phyloP scores from a whole-genome alignment of 2,797 vertebrate species.

The Carduelis carduelis region DNA sequence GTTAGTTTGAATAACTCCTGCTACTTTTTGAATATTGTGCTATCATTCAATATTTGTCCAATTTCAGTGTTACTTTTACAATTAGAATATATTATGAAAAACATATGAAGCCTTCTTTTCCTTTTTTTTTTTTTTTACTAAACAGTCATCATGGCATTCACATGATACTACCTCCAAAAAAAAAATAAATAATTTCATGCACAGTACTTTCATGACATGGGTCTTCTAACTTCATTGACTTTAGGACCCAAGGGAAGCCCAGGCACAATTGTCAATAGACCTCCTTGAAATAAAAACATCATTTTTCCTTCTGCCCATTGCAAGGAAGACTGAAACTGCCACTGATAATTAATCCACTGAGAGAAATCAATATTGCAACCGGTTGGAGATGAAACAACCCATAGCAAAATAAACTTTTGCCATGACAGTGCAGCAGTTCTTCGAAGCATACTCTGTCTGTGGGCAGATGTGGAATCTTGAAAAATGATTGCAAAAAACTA shows the following conservation, averaged over 20 bases:
- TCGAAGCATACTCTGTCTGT: conserved; percentile 4
- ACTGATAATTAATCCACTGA: conserved; percentile 77
- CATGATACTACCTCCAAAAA: not conserved
- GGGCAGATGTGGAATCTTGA: conserved; percentile 44
- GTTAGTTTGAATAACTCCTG: not conserved
- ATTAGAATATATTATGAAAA: not conserved
- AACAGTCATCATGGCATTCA: not conserved
- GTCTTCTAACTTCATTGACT: conserved; percentile 60
- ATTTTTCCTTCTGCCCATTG: conserved; percentile 73
- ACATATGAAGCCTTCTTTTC: not conserved
- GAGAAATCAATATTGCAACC: conserved; percentile 78
- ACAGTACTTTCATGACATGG: conserved; percentile 34
- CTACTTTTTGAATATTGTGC: not conserved
- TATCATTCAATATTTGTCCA: not conserved
- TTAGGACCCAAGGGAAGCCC: conserved; percentile 61
- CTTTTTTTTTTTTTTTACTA: not conserved
- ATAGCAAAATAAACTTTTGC: conserved; percentile 72
- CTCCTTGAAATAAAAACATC: conserved; percentile 77
- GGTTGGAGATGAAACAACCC: conserved; percentile 73
- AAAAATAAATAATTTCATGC: conserved; percentile 65
- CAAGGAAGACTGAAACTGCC: conserved; percentile 72
- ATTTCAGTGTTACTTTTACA: not conserved
- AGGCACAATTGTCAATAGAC: conserved; percentile 69
- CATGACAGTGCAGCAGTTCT: conserved; percentile 32
- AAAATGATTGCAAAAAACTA: not conserved